These are phyloP conservation scores for Lasioglossum figueresi DNA, from an alignment of 2,888 invertebrate species.

Conservation along the genomic window DNA sequence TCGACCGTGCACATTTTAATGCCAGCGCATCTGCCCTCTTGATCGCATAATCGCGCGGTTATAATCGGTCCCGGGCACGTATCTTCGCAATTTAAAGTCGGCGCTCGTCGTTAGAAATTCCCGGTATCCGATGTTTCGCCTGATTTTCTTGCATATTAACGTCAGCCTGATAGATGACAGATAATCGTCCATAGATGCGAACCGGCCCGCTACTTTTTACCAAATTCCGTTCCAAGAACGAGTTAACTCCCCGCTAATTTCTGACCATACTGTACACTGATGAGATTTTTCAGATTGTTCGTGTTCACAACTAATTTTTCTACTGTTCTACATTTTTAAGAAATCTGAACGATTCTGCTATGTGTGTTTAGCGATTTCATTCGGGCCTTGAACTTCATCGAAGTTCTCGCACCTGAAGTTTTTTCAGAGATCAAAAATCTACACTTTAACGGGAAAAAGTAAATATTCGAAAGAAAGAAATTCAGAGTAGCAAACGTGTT, in stretches of 20 bases:
- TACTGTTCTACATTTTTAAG: not conserved
- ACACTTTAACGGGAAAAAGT: no score
- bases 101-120: constrained; percentile 17
- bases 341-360: no score
- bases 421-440: no score
- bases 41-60: constrained; percentile 44
- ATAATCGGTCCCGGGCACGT: constrained; percentile 38
- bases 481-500: not conserved
- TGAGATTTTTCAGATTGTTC: not conserved
- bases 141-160: constrained; percentile 19
- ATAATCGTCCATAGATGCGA: not conserved
- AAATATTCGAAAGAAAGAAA: no score
- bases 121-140: constrained; percentile 6
- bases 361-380: no score
- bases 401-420: no score
- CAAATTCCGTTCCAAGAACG: not conserved
- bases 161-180: constrained; percentile 11
- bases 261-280: not conserved
- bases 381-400: no score
- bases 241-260: not conserved
- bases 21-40: constrained; percentile 44
- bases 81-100: constrained; percentile 34
- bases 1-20: constrained; percentile 36
- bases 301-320: not conserved
- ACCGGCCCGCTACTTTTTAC: not conserved